phyloP scores from a whole-genome alignment of 2,888 invertebrate genomes.

The Maniola hyperantus region DNA sequence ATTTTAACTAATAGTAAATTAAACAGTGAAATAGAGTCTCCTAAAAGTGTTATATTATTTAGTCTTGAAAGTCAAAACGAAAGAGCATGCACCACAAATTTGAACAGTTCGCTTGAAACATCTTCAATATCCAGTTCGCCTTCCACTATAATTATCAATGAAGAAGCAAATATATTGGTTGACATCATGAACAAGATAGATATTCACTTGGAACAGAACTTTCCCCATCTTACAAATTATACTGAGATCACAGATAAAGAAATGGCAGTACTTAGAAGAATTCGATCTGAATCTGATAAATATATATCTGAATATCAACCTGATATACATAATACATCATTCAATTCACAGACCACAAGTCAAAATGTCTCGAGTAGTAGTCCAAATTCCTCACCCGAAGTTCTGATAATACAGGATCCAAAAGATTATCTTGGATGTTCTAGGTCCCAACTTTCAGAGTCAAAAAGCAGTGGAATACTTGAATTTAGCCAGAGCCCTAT shows the following conservation, averaged over 20 bases:
- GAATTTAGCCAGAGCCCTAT: constrained; percentile 18
- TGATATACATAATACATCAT: background rate
- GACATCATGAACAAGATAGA: background rate
- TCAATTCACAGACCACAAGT: background rate
- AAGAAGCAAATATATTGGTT: background rate
- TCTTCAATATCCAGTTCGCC: background rate
- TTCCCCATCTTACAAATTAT: background rate
- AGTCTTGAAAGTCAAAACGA: constrained; percentile 41
- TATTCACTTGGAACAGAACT: background rate
- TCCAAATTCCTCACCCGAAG: constrained; percentile 12
- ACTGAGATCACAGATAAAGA: background rate
- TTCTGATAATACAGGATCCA: constrained; percentile 50
- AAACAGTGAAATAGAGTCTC: constrained; percentile 28
- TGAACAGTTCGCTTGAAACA: background rate
- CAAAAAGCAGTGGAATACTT: background rate
- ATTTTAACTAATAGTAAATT: background rate
- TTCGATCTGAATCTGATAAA: background rate
- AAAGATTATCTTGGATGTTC: constrained; percentile 49
- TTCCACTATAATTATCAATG: background rate
- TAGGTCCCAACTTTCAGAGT: constrained; percentile 30
- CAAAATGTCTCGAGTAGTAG: background rate
- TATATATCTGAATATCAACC: background rate
- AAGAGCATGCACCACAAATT: constrained; percentile 14
- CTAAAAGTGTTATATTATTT: constrained; percentile 42
- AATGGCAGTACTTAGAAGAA: background rate